phyloP scores from a whole-genome alignment of 2,113 vertebrate genomes.

The Cebus imitator region DNA sequence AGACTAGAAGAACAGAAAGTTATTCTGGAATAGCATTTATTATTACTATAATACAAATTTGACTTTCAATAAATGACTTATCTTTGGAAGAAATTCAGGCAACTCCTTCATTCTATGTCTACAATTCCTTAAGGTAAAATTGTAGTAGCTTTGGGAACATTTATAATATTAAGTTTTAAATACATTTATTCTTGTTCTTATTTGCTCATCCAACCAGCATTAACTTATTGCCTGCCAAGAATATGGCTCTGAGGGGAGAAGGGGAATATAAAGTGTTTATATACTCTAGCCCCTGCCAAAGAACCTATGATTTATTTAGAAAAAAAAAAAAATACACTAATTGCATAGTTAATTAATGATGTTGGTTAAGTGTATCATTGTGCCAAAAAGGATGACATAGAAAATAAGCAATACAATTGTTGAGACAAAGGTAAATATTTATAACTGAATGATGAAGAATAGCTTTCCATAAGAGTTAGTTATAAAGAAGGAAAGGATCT shows the following conservation, averaged over 20 bases:
- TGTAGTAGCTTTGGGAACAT: neutral
- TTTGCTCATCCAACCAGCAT: neutral
- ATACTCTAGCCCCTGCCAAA: neutral
- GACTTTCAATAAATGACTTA: neutral
- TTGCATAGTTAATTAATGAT: neutral
- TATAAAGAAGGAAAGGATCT: neutral
- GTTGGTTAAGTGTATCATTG: neutral
- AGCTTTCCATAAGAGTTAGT: neutral
- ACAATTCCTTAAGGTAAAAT: neutral
- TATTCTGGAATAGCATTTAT: neutral
- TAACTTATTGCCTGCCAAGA: conserved; percentile 16
- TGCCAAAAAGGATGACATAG: neutral
- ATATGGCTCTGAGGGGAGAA: neutral
- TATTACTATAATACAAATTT: neutral
- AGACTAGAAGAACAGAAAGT: neutral
- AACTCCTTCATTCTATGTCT: neutral
- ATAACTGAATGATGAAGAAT: neutral
- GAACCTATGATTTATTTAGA: neutral
- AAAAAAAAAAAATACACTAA: neutral
- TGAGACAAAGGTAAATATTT: neutral
- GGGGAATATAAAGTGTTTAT: neutral
- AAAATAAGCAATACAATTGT: neutral
- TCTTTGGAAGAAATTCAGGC: neutral
- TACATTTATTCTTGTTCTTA: neutral
- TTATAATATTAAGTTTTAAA: neutral